phyloP scores from a whole-genome alignment of 2,113 vertebrate genomes.

The Sterrhoptilus dennistouni region DNA sequence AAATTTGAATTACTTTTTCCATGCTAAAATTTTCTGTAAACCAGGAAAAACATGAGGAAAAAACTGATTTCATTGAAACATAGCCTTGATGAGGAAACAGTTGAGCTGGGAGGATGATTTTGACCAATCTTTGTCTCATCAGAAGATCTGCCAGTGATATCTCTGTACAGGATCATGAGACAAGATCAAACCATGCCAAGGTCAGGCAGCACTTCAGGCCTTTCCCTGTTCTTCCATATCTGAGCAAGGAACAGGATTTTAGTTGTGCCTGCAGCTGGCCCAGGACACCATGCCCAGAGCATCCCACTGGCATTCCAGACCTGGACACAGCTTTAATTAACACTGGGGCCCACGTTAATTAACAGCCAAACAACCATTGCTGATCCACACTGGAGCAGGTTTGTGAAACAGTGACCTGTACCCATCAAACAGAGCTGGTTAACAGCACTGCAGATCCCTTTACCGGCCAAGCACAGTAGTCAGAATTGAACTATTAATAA shows the following conservation, averaged over 20 bases:
- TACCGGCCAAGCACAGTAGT: constrained; percentile 17
- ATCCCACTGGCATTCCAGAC: no score
- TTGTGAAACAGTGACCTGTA: background rate
- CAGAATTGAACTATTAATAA: constrained; percentile 32
- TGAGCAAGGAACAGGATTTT: background rate
- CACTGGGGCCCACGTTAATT: background rate
- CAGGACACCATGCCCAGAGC: background rate
- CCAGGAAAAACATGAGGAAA: background rate
- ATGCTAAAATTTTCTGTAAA: background rate
- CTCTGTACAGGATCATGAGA: background rate
- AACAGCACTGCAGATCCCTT: background rate
- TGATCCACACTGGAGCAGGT: background rate
- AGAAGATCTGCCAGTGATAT: accelerated
- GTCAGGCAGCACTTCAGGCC: background rate
- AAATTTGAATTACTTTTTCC: background rate
- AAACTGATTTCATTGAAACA: background rate
- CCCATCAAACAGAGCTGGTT: background rate
- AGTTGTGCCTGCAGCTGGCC: background rate
- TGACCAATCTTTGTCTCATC: background rate
- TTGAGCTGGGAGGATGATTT: background rate
- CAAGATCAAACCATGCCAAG: background rate
- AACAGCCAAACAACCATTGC: accelerated
- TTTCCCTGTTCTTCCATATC: accelerated
- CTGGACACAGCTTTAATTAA: background rate
- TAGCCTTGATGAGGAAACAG: background rate